Conservation (phyloP, 2,888 invertebrate genomes). For the Drosophila monieri region DNA sequence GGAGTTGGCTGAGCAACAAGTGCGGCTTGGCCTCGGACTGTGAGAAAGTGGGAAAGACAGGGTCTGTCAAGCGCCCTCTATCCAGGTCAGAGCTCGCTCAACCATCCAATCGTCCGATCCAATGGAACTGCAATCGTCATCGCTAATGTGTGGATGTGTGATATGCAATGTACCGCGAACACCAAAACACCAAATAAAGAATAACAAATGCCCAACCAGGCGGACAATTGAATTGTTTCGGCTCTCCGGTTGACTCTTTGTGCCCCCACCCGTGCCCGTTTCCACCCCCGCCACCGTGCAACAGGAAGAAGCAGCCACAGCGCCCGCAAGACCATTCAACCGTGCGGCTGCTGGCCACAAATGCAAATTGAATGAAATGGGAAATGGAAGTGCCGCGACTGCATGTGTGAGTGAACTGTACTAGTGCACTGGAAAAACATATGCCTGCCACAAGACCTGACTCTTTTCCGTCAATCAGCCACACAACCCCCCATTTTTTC, state of each 20-base stretch:
- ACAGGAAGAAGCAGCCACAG: constrained; percentile 21
- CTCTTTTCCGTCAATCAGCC: background rate
- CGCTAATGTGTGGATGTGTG: constrained; percentile 81
- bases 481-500: background rate
- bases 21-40: background rate
- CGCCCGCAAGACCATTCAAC: constrained; percentile 69
- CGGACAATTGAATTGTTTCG: constrained; percentile 75
- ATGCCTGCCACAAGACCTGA: background rate
- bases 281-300: constrained; percentile 5
- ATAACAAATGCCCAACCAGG: constrained; percentile 64
- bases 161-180: constrained; percentile 80
- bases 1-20: background rate
- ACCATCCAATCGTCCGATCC: constrained; percentile 13
- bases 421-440: background rate
- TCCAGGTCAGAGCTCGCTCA: constrained; percentile 18
- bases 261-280: constrained; percentile 9
- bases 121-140: constrained; percentile 53
- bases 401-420: constrained; percentile 24
- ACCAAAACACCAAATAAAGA: constrained; percentile 39
- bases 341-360: constrained; percentile 48
- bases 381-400: constrained; percentile 54
- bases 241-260: constrained; percentile 35
- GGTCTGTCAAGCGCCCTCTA: background rate
- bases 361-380: constrained; percentile 78
- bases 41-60: too few species aligned